Conservation (phyloP, 53 echinoderm and acorn worm genomes). For the Crossaster papposus region DNA sequence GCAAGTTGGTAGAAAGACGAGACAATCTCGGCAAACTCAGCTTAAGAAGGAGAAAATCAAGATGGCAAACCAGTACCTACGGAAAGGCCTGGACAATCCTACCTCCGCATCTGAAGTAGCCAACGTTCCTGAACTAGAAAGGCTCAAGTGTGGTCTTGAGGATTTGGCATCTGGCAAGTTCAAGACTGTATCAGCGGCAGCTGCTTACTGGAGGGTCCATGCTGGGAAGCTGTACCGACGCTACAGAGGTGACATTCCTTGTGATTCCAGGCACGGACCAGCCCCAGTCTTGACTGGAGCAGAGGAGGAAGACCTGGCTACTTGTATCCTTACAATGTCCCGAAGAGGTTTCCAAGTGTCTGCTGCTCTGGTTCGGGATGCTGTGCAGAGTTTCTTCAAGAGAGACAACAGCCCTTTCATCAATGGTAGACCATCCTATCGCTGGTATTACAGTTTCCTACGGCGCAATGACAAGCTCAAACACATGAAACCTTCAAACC, state of each 20-base stretch:
- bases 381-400: constrained; percentile 71
- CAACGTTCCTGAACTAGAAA: constrained; percentile 56
- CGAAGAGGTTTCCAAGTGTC: constrained; percentile 66
- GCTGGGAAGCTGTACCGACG: constrained; percentile 70
- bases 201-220: constrained; percentile 70
- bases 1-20: not conserved
- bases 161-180: constrained; percentile 57
- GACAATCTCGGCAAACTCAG: constrained; percentile 9
- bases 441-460: constrained; percentile 72
- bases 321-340: constrained; percentile 64
- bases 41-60: constrained; percentile 40
- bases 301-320: constrained; percentile 63
- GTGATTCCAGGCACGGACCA: constrained; percentile 58
- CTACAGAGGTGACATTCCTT: constrained; percentile 52
- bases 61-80: constrained; percentile 37
- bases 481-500: constrained; percentile 43
- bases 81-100: constrained; percentile 39
- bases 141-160: constrained; percentile 64
- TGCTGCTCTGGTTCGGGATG: constrained; percentile 55
- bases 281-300: constrained; percentile 64
- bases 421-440: constrained; percentile 66
- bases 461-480: constrained; percentile 58
- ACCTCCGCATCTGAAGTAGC: constrained; percentile 38
- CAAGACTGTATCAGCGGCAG: constrained; percentile 54
- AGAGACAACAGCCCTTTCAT: constrained; percentile 67